These are phyloP conservation scores for Metaphire vulgaris DNA, from an alignment of 1,140 invertebrate species.

Conservation along the genomic window DNA sequence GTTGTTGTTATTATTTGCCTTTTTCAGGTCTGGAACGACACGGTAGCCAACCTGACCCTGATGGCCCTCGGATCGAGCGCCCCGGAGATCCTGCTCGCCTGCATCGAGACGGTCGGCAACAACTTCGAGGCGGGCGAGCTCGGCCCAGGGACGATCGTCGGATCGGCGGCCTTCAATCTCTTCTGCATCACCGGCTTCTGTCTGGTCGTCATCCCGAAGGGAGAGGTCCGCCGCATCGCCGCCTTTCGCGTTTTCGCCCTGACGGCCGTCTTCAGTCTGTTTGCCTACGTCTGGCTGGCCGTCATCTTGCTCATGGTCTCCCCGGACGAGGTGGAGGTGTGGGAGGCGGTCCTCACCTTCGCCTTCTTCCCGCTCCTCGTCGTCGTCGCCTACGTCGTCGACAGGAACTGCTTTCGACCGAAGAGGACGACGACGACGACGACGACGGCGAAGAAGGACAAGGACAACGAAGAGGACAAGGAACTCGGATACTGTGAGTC, in stretches of 20 bases:
- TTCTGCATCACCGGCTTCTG: conserved; percentile 60
- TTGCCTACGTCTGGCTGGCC: conserved; percentile 64
- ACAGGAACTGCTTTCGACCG: conserved; percentile 51
- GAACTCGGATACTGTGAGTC: conserved; percentile 29
- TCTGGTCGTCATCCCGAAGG: conserved; percentile 55
- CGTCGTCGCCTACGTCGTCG: conserved; percentile 54
- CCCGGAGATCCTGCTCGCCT: conserved; percentile 62
- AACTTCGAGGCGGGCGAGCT: conserved; percentile 56
- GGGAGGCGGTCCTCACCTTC: conserved; percentile 62
- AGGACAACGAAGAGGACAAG: conserved; percentile 35
- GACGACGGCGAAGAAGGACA: conserved; percentile 28
- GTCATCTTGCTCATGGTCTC: conserved; percentile 55
- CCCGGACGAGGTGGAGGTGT: conserved; percentile 57
- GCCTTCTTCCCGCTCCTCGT: conserved; percentile 58
- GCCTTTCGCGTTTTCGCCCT: conserved; percentile 59
- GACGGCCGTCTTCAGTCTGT: conserved; percentile 57
- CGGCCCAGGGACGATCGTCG: conserved; percentile 64
- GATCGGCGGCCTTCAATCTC: conserved; percentile 63
- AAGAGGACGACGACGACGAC: conserved; percentile 25
- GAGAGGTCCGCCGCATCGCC: conserved; percentile 55
- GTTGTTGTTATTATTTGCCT: too few species aligned
- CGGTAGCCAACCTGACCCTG: conserved; percentile 63
- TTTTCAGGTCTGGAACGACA: conserved; percentile 59
- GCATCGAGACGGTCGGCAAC: conserved; percentile 60
- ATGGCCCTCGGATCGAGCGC: conserved; percentile 64